These are phyloP conservation scores for Zoanthus solanderi DNA, from an alignment of 92 coral and sea anemone genomes.

Conservation along the genomic window DNA sequence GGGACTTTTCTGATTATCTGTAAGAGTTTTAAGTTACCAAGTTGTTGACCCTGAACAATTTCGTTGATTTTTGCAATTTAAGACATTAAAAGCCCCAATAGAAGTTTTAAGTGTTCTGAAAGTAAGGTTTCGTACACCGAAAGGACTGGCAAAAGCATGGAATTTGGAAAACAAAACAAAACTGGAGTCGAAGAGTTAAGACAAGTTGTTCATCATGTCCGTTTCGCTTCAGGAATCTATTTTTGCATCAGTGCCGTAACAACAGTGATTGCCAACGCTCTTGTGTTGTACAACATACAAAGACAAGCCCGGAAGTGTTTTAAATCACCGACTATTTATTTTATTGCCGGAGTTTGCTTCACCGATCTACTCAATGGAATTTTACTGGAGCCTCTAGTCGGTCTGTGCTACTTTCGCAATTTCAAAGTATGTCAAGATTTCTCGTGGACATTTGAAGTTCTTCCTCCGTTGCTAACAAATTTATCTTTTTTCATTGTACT, in stretches of 20 bases:
- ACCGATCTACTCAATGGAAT: slow-evolving; percentile 51
- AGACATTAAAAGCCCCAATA: not conserved
- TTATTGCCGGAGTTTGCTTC: slow-evolving; percentile 38
- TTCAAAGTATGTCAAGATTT: slow-evolving; percentile 26
- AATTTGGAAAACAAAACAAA: not conserved
- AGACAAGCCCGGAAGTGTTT: slow-evolving; percentile 23
- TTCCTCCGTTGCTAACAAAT: slow-evolving; percentile 40
- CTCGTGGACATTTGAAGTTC: not conserved
- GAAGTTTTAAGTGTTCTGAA: no score
- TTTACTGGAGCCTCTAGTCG: slow-evolving; percentile 49
- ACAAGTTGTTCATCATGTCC: not conserved
- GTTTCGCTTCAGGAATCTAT: slow-evolving; percentile 50
- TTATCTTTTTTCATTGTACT: slow-evolving; percentile 51
- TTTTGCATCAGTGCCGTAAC: slow-evolving; percentile 18
- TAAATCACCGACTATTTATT: slow-evolving; percentile 46
- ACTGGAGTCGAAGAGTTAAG: not conserved
- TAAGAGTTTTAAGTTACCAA: not conserved
- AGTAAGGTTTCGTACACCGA: not conserved
- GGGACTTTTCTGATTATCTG: no score
- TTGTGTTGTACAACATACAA: slow-evolving; percentile 31
- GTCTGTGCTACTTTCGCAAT: slow-evolving; percentile 30
- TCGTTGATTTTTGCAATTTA: not conserved
- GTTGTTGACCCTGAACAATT: not conserved
- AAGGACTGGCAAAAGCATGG: not conserved
- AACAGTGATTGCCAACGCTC: slow-evolving; percentile 34